Evolutionary conservation across 1,140 invertebrate genomes (phyloP).

Genomic region (Drosophila bocqueti): DNA sequence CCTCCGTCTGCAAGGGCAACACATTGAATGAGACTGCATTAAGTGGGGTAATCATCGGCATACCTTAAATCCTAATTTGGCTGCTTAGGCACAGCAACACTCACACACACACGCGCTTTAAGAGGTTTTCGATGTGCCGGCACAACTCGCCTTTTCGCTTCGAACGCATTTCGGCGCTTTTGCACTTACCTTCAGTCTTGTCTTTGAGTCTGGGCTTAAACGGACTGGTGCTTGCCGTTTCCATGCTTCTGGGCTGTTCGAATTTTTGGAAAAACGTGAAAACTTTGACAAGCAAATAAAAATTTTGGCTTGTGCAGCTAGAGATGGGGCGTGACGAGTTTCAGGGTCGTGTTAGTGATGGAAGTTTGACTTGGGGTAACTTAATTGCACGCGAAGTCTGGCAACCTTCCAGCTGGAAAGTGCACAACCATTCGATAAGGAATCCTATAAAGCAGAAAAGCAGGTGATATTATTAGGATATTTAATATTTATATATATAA

Average conservation of each 20-base stretch:
- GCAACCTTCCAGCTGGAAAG: not conserved
- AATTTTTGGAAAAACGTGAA: slow-evolving; percentile 20
- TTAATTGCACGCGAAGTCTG: not conserved
- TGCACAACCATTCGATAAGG: too few species aligned
- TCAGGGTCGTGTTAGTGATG: slow-evolving; percentile 24
- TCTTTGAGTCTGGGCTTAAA: slow-evolving; percentile 61
- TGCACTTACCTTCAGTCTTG: slow-evolving; percentile 69
- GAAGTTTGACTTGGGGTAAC: not conserved
- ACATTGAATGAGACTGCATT: slow-evolving; percentile 77
- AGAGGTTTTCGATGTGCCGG: slow-evolving; percentile 60
- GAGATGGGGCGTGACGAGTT: slow-evolving; percentile 21
- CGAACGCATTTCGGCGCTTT: slow-evolving; percentile 27
- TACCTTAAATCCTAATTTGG: slow-evolving; percentile 77
- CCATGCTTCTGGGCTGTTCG: slow-evolving; percentile 27
- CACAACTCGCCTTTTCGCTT: slow-evolving; percentile 42
- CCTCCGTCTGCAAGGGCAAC: slow-evolving; percentile 59
- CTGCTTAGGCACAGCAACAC: slow-evolving; percentile 52
- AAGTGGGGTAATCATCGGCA: slow-evolving; percentile 57
- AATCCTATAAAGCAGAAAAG: too few species aligned
- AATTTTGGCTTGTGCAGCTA: slow-evolving; percentile 44
- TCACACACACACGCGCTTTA: slow-evolving; percentile 51
- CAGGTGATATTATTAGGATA: not conserved
- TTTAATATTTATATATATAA: too few species aligned
- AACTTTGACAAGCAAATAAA: slow-evolving; percentile 26
- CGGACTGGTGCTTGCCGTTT: slow-evolving; percentile 49